These are phyloP conservation scores for Lepus oiostolus DNA, from an alignment of 2,797 vertebrate genomes.

Conservation along the genomic window DNA sequence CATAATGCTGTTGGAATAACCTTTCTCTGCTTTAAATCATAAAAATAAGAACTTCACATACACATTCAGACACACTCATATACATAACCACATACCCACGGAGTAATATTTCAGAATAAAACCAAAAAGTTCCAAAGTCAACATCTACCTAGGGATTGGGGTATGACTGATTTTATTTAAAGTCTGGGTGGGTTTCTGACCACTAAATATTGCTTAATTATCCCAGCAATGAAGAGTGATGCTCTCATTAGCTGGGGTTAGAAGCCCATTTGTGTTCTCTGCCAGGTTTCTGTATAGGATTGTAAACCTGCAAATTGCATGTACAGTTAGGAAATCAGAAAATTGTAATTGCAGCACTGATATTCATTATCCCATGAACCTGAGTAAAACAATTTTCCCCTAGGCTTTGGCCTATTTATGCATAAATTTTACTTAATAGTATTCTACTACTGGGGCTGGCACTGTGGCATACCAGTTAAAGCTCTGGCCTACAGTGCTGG, in stretches of 20 bases:
- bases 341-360: constrained; percentile 68
- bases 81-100: not conserved
- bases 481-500: too few species aligned
- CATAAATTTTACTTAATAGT: constrained; percentile 57
- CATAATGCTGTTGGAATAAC: constrained; percentile 44
- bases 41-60: constrained; percentile 42
- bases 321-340: constrained; percentile 66
- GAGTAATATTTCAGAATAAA: constrained; percentile 33
- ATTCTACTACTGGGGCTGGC: not conserved
- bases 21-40: constrained; percentile 26
- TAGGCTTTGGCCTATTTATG: constrained; percentile 45
- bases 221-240: constrained; percentile 70
- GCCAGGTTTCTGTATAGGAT: constrained; percentile 52
- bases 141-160: constrained; percentile 33
- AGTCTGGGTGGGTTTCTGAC: constrained; percentile 73
- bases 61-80: not conserved
- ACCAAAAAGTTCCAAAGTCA: constrained; percentile 37
- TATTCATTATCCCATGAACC: constrained; percentile 70
- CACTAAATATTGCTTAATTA: constrained; percentile 81
- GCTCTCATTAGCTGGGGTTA: constrained; percentile 77
- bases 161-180: constrained; percentile 77
- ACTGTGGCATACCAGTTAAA: too few species aligned
- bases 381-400: constrained; percentile 35
- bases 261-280: constrained; percentile 78
- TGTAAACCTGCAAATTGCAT: constrained; percentile 73